Conservation (phyloP, 2,113 vertebrate species). For the Deroptyus accipitrinus region DNA sequence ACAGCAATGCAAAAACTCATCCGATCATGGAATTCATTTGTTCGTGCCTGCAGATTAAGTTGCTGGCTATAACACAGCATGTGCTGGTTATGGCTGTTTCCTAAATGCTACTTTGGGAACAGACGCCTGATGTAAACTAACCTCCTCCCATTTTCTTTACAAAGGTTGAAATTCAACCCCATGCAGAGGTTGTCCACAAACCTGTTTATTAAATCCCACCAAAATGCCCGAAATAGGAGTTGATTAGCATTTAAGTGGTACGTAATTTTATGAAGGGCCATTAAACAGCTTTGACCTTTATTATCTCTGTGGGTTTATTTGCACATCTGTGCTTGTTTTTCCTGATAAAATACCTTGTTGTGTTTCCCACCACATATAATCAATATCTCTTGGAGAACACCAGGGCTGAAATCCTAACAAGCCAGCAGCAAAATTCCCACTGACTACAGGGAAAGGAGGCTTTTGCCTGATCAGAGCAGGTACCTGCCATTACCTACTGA, state of each 20-base stretch:
- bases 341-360: neutral
- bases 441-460: neutral
- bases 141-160: neutral
- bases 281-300: constrained; percentile 25
- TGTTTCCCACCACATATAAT: neutral
- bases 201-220: constrained; percentile 1
- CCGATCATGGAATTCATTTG: neutral
- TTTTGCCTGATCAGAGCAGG: neutral
- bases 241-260: constrained; percentile 43
- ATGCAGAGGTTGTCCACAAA: neutral
- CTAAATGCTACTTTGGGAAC: constrained; percentile 48
- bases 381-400: neutral
- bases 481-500: neutral
- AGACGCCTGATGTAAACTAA: constrained; percentile 36
- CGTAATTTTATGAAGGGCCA: constrained; percentile 12
- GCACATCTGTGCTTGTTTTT: neutral
- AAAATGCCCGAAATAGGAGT: neutral
- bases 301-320: constrained; percentile 8
- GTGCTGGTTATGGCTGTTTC: constrained; percentile 18
- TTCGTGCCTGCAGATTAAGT: constrained; percentile 55
- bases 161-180: constrained; percentile 7
- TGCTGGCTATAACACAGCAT: constrained; percentile 44
- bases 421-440: neutral
- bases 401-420: neutral
- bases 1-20: neutral